Conservation (phyloP, 2,113 vertebrate species). For the Leptosomus discolor region DNA sequence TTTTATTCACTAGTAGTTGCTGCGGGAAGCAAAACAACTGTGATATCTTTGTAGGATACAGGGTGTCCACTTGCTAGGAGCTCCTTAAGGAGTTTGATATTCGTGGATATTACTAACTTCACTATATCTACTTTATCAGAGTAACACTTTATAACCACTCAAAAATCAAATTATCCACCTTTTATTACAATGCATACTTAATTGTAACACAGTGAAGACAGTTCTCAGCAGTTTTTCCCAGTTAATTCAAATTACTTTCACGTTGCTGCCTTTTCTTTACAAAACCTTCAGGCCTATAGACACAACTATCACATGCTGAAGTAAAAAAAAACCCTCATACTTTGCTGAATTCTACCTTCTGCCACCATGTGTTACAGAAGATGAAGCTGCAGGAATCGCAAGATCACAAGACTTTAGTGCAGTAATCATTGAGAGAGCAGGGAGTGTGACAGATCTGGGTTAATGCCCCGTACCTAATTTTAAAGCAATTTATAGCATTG, state of each 20-base stretch:
- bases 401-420: neutral
- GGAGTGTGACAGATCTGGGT: neutral
- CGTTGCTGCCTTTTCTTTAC: neutral
- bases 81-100: neutral
- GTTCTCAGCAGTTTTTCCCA: neutral
- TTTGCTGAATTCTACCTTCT: neutral
- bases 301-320: neutral
- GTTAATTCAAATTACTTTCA: neutral
- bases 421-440: neutral
- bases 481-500: neutral
- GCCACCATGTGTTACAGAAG: neutral
- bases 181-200: neutral
- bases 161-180: neutral
- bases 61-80: neutral
- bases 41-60: neutral
- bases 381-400: neutral
- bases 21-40: neutral
- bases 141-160: neutral
- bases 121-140: neutral
- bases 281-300: neutral
- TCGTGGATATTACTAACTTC: neutral
- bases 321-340: neutral
- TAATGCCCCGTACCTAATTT: neutral
- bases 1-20: neutral
- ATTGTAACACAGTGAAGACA: neutral